Percentiles rank a stretch among this genome's conserved stretches.
phyloP scores from a whole-genome alignment of 2,113 vertebrate species.

The Bubalus kerabau region DNA sequence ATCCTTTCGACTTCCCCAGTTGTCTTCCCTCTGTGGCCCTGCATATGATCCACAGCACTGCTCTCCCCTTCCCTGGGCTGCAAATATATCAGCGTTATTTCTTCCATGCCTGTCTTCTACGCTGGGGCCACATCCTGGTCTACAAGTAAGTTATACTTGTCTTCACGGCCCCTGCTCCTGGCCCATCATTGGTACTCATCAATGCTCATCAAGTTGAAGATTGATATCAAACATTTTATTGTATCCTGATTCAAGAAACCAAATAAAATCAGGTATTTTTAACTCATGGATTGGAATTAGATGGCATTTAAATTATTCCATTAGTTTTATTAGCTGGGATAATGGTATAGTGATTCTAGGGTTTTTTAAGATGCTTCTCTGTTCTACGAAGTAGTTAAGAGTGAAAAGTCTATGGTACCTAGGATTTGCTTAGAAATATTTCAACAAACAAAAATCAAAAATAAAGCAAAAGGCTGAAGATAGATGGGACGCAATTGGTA shows the following conservation, averaged over 20 bases:
- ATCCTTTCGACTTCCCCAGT: too few species aligned
- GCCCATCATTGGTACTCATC: not conserved
- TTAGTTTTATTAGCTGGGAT: not conserved
- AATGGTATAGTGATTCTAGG: not conserved
- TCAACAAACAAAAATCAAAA: not conserved
- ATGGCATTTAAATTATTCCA: not conserved
- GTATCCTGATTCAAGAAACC: not conserved
- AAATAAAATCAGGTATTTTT: constrained; percentile 1
- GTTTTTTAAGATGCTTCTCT: not conserved
- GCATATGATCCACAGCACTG: fast-evolving
- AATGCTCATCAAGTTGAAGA: not conserved
- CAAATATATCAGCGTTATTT: too few species aligned
- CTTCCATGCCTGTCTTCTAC: not conserved
- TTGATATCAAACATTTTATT: not conserved
- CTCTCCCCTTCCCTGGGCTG: not conserved
- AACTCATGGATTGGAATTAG: not conserved
- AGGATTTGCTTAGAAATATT: not conserved
- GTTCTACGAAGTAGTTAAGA: not conserved
- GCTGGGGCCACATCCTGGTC: not conserved
- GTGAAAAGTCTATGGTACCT: not conserved
- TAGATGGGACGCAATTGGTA: not conserved
- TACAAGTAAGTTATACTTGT: not conserved
- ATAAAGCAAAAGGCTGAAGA: not conserved
- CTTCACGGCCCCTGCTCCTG: not conserved
- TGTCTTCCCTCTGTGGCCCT: not conserved